A percentile compares a stretch with the other conserved stretches of the same genome.
These are phyloP conservation scores for Nasonia giraulti DNA, from an alignment of 1,140 invertebrate genomes.

Conservation along the genomic window DNA sequence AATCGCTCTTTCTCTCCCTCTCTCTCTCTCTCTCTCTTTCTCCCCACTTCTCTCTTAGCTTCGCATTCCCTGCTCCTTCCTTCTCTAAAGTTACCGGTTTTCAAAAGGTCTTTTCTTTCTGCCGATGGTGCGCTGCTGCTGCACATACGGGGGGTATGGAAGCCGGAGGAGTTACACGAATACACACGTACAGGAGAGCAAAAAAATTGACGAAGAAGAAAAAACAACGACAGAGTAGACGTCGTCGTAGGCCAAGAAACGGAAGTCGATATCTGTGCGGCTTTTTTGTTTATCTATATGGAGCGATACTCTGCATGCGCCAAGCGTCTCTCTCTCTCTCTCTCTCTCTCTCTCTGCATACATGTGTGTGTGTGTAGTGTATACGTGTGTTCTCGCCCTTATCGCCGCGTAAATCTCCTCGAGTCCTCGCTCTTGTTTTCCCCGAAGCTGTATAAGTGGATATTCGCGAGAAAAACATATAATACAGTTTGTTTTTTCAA, in stretches of 20 bases:
- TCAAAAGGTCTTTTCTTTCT: constrained; percentile 49
- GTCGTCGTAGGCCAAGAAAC: constrained; percentile 23
- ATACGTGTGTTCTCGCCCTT: constrained; percentile 7
- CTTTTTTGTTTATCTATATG: constrained; percentile 49
- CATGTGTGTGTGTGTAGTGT: neutral
- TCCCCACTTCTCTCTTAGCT: constrained; percentile 2
- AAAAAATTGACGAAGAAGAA: constrained; percentile 26
- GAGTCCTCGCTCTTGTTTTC: constrained; percentile 16
- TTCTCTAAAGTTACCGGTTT: constrained; percentile 53
- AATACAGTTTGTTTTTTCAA: too few relatives aligned
- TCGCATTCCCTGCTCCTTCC: constrained; percentile 40
- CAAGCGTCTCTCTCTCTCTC: too few relatives aligned
- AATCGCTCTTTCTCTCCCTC: constrained; percentile 38
- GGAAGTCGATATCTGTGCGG: constrained; percentile 48
- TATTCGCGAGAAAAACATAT: neutral
- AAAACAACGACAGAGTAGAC: constrained; percentile 6
- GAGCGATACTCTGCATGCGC: constrained; percentile 36
- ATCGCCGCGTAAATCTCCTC: constrained; percentile 15
- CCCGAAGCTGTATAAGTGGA: neutral
- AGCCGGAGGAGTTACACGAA: neutral
- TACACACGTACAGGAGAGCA: neutral
- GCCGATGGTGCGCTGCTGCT: constrained; percentile 20
- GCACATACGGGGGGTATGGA: constrained; percentile 3
- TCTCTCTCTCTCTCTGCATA: too few relatives aligned
- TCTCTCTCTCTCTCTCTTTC: constrained; percentile 18